Evolutionary conservation across 2,113 vertebrate species (phyloP).

Genomic region (Motacilla alba): DNA sequence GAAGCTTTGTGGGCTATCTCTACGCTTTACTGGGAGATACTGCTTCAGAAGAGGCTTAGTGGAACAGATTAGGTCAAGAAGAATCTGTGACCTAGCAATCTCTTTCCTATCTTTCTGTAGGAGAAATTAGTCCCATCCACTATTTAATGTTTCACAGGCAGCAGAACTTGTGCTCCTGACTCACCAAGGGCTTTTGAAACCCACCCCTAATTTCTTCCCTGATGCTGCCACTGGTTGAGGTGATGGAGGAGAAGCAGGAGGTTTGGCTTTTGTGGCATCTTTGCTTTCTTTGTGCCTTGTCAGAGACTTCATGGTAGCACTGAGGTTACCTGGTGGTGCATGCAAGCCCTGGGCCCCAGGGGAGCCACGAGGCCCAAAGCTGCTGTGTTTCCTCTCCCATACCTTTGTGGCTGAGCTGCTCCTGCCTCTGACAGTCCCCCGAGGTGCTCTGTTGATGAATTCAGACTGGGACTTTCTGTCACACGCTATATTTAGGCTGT

Average conservation of each 20-base stretch:
- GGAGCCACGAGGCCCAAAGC: background rate
- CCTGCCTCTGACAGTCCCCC: background rate
- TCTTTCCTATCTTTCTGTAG: background rate
- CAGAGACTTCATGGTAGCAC: accelerated
- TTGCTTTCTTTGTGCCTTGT: background rate
- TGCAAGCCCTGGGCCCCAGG: background rate
- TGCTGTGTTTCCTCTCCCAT: background rate
- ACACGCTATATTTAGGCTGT: background rate
- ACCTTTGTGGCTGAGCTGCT: background rate
- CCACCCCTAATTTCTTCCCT: background rate
- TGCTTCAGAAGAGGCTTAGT: background rate
- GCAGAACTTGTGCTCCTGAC: background rate
- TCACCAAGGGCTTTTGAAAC: background rate
- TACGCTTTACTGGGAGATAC: background rate
- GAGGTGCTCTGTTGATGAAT: background rate
- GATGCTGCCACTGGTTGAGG: background rate
- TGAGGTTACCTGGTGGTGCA: background rate
- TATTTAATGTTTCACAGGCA: background rate
- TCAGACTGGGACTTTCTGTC: background rate
- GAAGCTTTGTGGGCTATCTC: background rate
- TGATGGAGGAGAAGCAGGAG: background rate
- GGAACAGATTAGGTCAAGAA: background rate
- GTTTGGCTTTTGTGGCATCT: background rate
- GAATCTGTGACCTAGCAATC: background rate
- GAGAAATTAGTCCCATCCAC: background rate